Percentiles rank a stretch among this genome's conserved stretches.
Evolutionary conservation across 2,888 invertebrate species (phyloP).

Genomic region (Cryptus armator): DNA sequence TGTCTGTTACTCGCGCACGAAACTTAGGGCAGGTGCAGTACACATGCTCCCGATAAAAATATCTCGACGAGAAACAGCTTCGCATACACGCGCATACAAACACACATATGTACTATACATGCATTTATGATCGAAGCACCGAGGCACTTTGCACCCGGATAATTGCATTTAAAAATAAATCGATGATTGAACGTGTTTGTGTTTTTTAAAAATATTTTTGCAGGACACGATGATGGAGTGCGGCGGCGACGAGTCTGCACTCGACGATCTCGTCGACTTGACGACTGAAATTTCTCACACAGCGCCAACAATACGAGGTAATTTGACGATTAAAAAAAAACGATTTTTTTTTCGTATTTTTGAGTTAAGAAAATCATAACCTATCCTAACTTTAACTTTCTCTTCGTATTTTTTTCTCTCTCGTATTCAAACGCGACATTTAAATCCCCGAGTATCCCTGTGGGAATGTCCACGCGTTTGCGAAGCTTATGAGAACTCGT

Average conservation of each 20-base stretch:
- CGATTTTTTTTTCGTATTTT: background rate
- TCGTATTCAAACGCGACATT: slow-evolving; percentile 74
- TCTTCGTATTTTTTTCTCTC: slow-evolving; percentile 51
- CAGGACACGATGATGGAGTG: slow-evolving; percentile 83
- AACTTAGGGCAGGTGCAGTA: slow-evolving; percentile 66
- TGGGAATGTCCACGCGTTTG: slow-evolving; percentile 77
- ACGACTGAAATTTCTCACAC: slow-evolving; percentile 76
- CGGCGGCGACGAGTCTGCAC: slow-evolving; percentile 75
- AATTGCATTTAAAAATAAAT: slow-evolving; percentile 26
- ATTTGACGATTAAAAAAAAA: slow-evolving; percentile 62
- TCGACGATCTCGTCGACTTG: slow-evolving; percentile 77
- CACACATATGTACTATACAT: background rate
- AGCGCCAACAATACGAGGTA: slow-evolving; percentile 79
- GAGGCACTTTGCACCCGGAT: slow-evolving; percentile 25
- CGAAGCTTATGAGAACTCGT: slow-evolving; percentile 8
- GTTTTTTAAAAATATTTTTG: slow-evolving; percentile 63
- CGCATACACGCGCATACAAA: background rate
- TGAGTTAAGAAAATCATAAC: slow-evolving; percentile 38
- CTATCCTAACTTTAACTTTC: slow-evolving; percentile 39
- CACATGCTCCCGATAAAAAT: slow-evolving; percentile 65
- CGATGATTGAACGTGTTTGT: background rate
- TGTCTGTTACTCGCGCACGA: slow-evolving; percentile 59
- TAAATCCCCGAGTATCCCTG: slow-evolving; percentile 77
- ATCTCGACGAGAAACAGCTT: slow-evolving; percentile 43
- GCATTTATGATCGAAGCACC: slow-evolving; percentile 13